Base-by-base conservation (phyloP, 2,797 vertebrate genomes). In the Syngnathus rostellatus region DNA sequence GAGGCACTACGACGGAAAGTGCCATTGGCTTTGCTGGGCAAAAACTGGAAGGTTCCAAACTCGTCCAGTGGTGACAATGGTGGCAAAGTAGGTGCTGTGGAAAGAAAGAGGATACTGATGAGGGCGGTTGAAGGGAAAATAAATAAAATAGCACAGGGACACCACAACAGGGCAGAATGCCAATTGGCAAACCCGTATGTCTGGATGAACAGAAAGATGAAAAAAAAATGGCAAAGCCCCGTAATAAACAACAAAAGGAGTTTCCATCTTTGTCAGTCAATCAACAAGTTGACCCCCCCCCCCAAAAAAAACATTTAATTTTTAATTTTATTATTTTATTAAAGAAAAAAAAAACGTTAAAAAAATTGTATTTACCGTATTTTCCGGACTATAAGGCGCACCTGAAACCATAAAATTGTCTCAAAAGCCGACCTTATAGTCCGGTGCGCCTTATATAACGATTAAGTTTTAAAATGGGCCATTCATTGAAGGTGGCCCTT, bases 31-130 rank as follows among this genome's bases (percentile, higher is more conserved):
- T 80, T 89, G 62, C 68, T 2, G 7, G 88, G 83, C 43, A 76
- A 48, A 68, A 85, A 89, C 81, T 73, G 87, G 85, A 88, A 91
- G 0, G 65, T 8, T 60, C 70, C 73, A 64, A 82, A 85, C 25
- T 89, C 85, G n/a, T 38, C 4, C 40, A 38, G 23, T 31, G 3
- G 10, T 1, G 57, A 3, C 7, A 17, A 37, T 31, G 6, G 1
- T 5, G 25, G 61, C 0, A 68, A 8, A 54, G 46, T 16, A 58
- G 21, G 1, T 58, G 25, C 87, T 89, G 81, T 66, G 25, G 9
- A 68, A 72, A 73, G 65, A 77, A 72, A 73, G 65, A 77, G 7
- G 3, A 71, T 38, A 74, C 0, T 8, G 1, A 6, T 38, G 37
- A 64, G 19, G 3, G 39, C 16, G 54, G 14, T 31, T 3, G 54